Evolutionary conservation across 2,797 vertebrate species (phyloP).

Genomic region (Anguilla anguilla): DNA sequence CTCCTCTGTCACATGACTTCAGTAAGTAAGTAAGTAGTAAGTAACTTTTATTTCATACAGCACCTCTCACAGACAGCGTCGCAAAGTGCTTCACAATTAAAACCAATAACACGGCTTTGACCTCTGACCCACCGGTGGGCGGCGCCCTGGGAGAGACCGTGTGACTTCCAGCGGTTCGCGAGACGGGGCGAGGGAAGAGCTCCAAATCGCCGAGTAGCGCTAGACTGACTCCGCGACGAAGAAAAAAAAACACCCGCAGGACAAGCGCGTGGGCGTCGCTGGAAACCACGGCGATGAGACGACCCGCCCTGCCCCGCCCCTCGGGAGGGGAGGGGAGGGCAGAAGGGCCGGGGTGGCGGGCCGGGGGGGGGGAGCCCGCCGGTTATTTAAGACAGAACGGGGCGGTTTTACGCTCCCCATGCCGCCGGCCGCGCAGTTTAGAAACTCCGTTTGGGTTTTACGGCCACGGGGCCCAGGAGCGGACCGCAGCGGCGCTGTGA

Average conservation of each 20-base stretch:
- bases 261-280: not conserved
- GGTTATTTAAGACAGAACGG: not conserved
- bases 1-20: too few relatives aligned
- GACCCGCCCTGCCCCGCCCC: constrained; percentile 1
- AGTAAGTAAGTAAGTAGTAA: too few relatives aligned
- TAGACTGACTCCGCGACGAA: not conserved
- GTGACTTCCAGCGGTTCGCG: not conserved
- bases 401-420: not conserved
- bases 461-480: not conserved
- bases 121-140: not conserved
- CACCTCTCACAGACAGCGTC: too few relatives aligned
- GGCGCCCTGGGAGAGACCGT: not conserved
- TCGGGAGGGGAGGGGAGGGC: too few relatives aligned
- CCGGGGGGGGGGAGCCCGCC: too few relatives aligned
- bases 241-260: not conserved
- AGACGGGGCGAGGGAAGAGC: not conserved
- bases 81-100: too few relatives aligned
- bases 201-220: not conserved
- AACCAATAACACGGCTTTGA: not conserved
- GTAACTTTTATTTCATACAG: too few relatives aligned
- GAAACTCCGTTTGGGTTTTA: not conserved
- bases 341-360: not conserved
- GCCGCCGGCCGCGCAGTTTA: not conserved
- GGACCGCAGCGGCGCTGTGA: not conserved
- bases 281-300: constrained; percentile 14